Conservation (phyloP, 2,888 invertebrate genomes). For the Melieria picta region DNA sequence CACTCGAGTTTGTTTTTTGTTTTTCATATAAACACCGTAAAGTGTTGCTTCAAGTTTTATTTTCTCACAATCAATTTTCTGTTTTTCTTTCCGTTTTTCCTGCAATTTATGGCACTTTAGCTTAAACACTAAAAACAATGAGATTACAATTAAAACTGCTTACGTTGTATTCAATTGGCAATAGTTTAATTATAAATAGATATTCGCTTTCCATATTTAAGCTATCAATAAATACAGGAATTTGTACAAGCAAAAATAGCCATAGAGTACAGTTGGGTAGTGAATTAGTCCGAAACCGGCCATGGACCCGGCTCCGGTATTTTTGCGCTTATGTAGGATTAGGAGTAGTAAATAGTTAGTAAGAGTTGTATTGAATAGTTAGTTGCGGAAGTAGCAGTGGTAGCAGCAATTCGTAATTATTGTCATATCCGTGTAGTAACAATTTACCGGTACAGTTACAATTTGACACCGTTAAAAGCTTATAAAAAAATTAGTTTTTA, state of each 20-base stretch:
- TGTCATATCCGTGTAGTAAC: slow-evolving; percentile 13
- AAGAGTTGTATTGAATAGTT: no score
- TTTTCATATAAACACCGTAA: slow-evolving; percentile 39
- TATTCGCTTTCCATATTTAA: slow-evolving; percentile 8
- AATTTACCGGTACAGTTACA: not conserved
- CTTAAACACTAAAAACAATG: slow-evolving; percentile 54
- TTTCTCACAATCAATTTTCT: slow-evolving; percentile 26
- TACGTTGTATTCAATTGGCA: slow-evolving; percentile 28
- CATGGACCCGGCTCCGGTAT: no score
- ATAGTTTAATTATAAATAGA: slow-evolving; percentile 12
- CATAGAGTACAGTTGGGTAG: no score
- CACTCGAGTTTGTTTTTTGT: slow-evolving; percentile 32
- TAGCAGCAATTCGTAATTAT: slow-evolving; percentile 6
- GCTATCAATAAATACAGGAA: slow-evolving; percentile 25
- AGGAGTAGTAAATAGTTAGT: no score
- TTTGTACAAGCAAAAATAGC: slow-evolving; percentile 28
- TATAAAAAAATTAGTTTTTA: not conserved
- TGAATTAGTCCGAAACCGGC: no score
- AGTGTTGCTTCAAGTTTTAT: slow-evolving; percentile 36
- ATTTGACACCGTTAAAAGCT: slow-evolving; percentile 7
- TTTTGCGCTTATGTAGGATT: no score
- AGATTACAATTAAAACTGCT: slow-evolving; percentile 52
- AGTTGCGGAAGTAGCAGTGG: no score
- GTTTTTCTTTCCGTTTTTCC: slow-evolving; percentile 32
- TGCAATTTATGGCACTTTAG: slow-evolving; percentile 57